A percentile compares a stretch with the other conserved stretches of the same genome.
phyloP scores from a whole-genome alignment of 2,113 vertebrate genomes.

The Tapirus terrestris region DNA sequence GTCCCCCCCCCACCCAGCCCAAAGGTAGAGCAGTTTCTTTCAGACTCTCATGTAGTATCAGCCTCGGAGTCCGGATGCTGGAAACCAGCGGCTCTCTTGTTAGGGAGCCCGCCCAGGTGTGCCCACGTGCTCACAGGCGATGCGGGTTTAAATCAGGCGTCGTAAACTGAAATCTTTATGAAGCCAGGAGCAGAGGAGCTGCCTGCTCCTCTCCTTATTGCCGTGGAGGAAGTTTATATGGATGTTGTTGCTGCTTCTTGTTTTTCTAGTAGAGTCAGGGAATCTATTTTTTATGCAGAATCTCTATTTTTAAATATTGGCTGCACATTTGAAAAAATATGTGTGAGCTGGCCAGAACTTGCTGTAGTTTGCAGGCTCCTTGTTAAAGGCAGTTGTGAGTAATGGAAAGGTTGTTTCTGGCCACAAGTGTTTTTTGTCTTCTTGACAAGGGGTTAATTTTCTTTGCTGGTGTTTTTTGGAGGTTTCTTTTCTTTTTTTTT shows the following conservation, averaged over 20 bases:
- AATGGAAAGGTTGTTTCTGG: not conserved
- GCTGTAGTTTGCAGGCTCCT: no score
- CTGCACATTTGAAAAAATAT: not conserved
- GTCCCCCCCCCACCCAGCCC: accelerated
- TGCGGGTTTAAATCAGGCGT: accelerated
- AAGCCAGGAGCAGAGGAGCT: no score
- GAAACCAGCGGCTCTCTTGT: not conserved
- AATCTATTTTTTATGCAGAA: not conserved
- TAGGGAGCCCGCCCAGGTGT: not conserved
- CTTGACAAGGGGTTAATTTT: not conserved
- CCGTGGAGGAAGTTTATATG: not conserved
- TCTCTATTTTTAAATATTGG: not conserved
- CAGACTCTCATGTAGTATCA: not conserved
- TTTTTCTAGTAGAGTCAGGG: not conserved
- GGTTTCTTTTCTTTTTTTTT: no score
- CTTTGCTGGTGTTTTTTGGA: not conserved
- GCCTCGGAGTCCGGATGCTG: not conserved
- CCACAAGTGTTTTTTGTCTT: not conserved
- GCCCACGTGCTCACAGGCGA: not conserved
- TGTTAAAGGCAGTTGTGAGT: not conserved
- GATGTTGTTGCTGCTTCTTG: not conserved
- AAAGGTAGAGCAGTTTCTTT: not conserved
- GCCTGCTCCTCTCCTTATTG: accelerated
- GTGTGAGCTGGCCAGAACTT: no score
- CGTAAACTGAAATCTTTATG: accelerated